Evolutionary conservation across 2,797 vertebrate species (phyloP), one percentile per base, ranked within the genome.

Genomic region (Pteropus rufus): DNA sequence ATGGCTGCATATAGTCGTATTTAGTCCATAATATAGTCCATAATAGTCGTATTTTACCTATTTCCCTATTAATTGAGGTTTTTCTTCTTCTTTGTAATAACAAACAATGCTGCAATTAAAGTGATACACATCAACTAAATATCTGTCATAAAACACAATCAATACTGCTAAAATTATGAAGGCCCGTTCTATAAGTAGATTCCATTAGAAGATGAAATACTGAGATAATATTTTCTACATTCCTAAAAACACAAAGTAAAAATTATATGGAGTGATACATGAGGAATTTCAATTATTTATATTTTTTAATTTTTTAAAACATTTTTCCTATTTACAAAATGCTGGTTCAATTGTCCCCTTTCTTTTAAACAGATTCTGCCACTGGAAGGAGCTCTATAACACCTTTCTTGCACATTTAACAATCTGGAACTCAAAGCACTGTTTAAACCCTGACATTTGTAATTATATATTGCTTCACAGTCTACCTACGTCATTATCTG

Each of bases 191-290:
- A 62, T 19, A 77, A 5, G 10, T 36, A 75, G 58, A 75, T 41
- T 80, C 65, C 36, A 84, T 88, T 69, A 88, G 70, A 93, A 79
- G 23, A 91, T 23, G 34, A 93, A 91, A 70, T 83, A 93, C 5
- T 89, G 19, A 79, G 31, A 76, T n/a, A 80, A 70, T 16, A 44
- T 93, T 62, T 79, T 79, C 56, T 80, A 77, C 26, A 95, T 46
- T 79, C 65, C 52, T 79, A 54, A 85, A 76, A 75, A 69, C 58
- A 88, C 29, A 94, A 95, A 72, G 14, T 65, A 85, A 93, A 89
- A 81, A 70, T 62, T 76, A 5, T 12, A 62, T 26, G 21, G 31
- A 84, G 26, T n/a, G 49, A 75, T 58, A 93, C 31, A 72, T 36
- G 15, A 91, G 34, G 19, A 64, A 89, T 92, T 91, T 92, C 79